phyloP scores from a whole-genome alignment of 2,888 invertebrate genomes.

The Drosophila neoperkinsi region DNA sequence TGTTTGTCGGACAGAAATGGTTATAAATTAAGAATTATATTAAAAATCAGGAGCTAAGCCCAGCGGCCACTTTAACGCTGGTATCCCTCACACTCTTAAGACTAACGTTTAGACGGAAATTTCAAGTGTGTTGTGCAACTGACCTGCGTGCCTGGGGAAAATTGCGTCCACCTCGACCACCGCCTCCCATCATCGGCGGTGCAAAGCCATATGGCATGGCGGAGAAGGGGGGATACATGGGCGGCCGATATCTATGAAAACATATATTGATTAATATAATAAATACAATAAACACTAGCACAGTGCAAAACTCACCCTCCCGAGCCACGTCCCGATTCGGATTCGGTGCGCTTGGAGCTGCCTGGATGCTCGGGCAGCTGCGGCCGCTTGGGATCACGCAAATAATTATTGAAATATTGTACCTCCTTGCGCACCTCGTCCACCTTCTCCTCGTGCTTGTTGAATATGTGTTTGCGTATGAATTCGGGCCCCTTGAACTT shows the following conservation, averaged over 20 bases:
- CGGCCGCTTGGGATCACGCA: conserved; percentile 96
- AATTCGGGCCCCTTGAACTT: conserved; percentile 99
- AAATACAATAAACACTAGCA: too few species aligned
- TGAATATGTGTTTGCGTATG: conserved; percentile 98
- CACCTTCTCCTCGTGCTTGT: conserved; percentile 98
- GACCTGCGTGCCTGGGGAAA: conserved; percentile 69
- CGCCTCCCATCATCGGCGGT: conserved; percentile 86
- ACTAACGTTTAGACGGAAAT: conserved; percentile 12
- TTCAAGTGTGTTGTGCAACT: conserved; percentile 31
- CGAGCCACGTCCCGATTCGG: conserved; percentile 74
- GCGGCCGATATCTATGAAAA: conserved; percentile 76
- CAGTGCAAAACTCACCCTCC: conserved; percentile 49
- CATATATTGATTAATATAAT: not conserved
- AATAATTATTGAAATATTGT: conserved; percentile 98
- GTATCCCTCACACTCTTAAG: conserved; percentile 5
- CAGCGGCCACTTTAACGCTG: not conserved
- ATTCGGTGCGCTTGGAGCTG: conserved; percentile 77
- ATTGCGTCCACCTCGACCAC: conserved; percentile 85
- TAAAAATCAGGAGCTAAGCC: not conserved
- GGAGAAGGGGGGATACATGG: conserved; percentile 84
- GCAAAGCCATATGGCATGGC: conserved; percentile 86
- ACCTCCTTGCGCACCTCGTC: conserved; percentile 99
- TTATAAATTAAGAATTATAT: not conserved
- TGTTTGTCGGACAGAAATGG: conserved; percentile 11
- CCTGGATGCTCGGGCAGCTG: conserved; percentile 95